A percentile compares a stretch with the other conserved stretches of the same genome.
Conservation (phyloP, 37 sponge, comb jelly and placozoan genomes). For the Beroe forskalii region DNA sequence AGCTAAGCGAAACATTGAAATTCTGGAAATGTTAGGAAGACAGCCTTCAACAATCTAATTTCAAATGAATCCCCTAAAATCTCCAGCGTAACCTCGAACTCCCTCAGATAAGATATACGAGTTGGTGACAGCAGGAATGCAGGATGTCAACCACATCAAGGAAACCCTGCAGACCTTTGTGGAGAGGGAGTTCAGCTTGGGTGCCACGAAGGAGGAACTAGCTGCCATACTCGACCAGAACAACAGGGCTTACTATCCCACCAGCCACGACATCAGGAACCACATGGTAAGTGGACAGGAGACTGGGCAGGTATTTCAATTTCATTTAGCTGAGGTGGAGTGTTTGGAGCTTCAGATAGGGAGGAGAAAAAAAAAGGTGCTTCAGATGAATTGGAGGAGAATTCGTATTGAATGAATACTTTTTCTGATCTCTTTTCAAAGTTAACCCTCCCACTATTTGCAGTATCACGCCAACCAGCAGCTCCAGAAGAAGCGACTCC, state of each 20-base stretch:
- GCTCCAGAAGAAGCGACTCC: constrained; percentile 36
- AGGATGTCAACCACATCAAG: constrained; percentile 52
- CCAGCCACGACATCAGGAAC: constrained; percentile 31
- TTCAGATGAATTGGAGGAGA: neutral
- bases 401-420: neutral
- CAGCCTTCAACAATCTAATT: too few relatives aligned
- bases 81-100: too few relatives aligned
- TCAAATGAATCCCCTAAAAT: too few relatives aligned
- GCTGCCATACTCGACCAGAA: constrained; percentile 41
- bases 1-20: too few relatives aligned
- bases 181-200: constrained; percentile 39
- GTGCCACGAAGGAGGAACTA: constrained; percentile 24
- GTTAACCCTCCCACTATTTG: neutral
- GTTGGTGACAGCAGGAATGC: neutral
- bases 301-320: too few relatives aligned
- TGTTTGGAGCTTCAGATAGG: neutral
- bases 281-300: constrained; percentile 59
- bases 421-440: neutral
- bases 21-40: too few relatives aligned
- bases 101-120: constrained; percentile 45
- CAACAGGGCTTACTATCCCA: constrained; percentile 39
- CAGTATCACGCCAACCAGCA: constrained; percentile 60
- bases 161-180: constrained; percentile 6
- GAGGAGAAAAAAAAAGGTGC: neutral
- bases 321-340: too few relatives aligned